Evolutionary conservation across 2,888 invertebrate species (phyloP).

Genomic region (Plebejus argus): DNA sequence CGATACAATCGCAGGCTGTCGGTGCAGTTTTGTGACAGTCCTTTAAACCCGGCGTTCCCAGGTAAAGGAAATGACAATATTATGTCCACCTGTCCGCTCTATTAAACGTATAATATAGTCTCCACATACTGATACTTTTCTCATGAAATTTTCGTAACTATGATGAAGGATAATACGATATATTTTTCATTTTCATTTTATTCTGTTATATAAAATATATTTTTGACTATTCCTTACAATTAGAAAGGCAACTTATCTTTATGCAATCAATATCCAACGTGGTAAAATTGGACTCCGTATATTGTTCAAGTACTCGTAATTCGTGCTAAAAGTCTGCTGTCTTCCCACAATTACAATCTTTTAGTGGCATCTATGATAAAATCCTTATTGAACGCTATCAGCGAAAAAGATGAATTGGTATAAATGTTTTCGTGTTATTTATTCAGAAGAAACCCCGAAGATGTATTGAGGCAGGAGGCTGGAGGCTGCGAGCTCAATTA

Average conservation of each 20-base stretch:
- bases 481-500: slow-evolving; percentile 37
- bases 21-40: neutral
- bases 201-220: too few species aligned
- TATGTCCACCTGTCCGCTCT: neutral
- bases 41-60: neutral
- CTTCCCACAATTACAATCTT: too few species aligned
- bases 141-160: neutral
- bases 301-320: too few species aligned
- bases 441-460: slow-evolving; percentile 8
- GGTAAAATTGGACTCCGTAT: too few species aligned
- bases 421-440: slow-evolving; percentile 29
- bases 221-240: too few species aligned
- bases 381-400: too few species aligned
- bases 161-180: too few species aligned
- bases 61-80: neutral
- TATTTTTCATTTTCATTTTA: too few species aligned
- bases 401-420: neutral
- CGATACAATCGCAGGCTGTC: neutral
- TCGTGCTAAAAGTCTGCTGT: too few species aligned
- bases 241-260: too few species aligned
- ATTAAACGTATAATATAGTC: neutral
- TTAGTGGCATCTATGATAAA: too few species aligned
- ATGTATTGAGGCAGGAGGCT: neutral
- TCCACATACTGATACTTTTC: neutral
- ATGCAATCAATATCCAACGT: too few species aligned